A percentile compares a stretch with the other conserved stretches of the same genome.
Evolutionary conservation across 2,113 vertebrate genomes (phyloP).

Genomic region (Clarias macrocephalus): DNA sequence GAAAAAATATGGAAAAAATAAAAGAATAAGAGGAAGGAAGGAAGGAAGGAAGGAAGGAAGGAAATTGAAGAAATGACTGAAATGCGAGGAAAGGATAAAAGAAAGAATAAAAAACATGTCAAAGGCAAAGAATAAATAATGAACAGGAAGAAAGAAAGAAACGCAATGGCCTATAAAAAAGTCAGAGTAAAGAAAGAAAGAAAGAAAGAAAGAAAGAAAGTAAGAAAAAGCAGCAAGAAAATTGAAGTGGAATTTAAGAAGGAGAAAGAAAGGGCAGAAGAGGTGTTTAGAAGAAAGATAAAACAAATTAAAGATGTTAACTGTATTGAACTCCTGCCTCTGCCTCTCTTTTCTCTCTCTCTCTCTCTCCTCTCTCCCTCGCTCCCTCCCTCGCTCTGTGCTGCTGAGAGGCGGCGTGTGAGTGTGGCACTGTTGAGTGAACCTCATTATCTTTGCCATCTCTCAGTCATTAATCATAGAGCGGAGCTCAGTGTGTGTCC

Average conservation of each 20-base stretch:
- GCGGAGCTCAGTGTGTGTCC: constrained; percentile 46
- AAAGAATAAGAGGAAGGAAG: neutral
- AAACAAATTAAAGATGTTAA: neutral
- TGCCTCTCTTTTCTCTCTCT: neutral
- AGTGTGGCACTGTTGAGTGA: constrained; percentile 50
- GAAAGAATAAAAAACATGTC: constrained; percentile 18
- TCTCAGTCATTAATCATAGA: constrained; percentile 57
- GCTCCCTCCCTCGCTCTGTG: constrained; percentile 23
- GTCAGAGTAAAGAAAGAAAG: neutral
- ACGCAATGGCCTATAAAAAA: neutral
- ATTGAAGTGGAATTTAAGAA: neutral
- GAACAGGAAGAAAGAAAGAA: constrained; percentile 33
- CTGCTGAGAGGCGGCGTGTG: constrained; percentile 40
- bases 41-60: neutral
- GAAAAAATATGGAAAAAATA: neutral
- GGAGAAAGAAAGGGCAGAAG: neutral
- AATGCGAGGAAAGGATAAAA: neutral
- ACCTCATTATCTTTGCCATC: constrained; percentile 58
- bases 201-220: neutral
- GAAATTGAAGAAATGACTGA: neutral
- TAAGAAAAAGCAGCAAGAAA: neutral
- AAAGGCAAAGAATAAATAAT: neutral
- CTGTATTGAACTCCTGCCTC: neutral
- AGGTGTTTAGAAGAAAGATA: neutral
- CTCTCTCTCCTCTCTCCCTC: neutral